Percentiles rank a stretch among this genome's conserved stretches.
Conservation (phyloP, 2,888 invertebrate genomes). For the Scaptomyza tumidula region DNA sequence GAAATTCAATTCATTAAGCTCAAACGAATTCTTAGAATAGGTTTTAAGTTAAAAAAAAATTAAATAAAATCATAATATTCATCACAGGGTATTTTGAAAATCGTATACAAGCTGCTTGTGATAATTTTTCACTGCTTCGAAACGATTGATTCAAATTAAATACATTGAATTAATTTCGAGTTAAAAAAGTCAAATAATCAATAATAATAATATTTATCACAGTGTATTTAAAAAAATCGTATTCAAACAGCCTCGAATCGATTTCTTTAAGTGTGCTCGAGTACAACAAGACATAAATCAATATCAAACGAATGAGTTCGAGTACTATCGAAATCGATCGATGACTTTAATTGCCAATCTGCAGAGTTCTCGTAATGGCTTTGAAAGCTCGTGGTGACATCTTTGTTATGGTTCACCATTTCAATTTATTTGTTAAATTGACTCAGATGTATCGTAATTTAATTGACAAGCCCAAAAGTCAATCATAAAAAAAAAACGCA, state of each 20-base stretch:
- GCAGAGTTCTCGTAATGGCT: slow-evolving; percentile 27
- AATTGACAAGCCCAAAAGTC: slow-evolving; percentile 14
- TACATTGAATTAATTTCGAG: too few species aligned
- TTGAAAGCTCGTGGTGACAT: slow-evolving; percentile 21
- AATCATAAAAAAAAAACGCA: slow-evolving; percentile 1
- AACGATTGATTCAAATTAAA: too few species aligned
- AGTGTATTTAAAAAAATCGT: slow-evolving; percentile 1
- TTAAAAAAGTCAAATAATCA: too few species aligned
- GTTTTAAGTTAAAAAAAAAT: too few species aligned
- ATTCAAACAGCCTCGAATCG: slow-evolving; percentile 1
- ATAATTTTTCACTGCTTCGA: too few species aligned
- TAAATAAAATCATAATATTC: too few species aligned
- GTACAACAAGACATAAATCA: slow-evolving; percentile 31
- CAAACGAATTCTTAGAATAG: too few species aligned
- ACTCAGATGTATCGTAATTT: slow-evolving; percentile 28
- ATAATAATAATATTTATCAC: background rate
- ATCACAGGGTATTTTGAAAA: too few species aligned
- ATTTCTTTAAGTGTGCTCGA: slow-evolving; percentile 1
- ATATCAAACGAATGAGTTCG: slow-evolving; percentile 40
- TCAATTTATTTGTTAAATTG: slow-evolving; percentile 31
- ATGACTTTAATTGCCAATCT: slow-evolving; percentile 41
- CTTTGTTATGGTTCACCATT: slow-evolving; percentile 21
- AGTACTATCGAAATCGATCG: slow-evolving; percentile 48
- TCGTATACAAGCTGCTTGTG: too few species aligned
- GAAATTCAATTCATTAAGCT: too few species aligned